Percentiles rank a stretch among this genome's conserved stretches.
Evolutionary conservation across 2,113 vertebrate species (phyloP).

Genomic region (Indri indri): DNA sequence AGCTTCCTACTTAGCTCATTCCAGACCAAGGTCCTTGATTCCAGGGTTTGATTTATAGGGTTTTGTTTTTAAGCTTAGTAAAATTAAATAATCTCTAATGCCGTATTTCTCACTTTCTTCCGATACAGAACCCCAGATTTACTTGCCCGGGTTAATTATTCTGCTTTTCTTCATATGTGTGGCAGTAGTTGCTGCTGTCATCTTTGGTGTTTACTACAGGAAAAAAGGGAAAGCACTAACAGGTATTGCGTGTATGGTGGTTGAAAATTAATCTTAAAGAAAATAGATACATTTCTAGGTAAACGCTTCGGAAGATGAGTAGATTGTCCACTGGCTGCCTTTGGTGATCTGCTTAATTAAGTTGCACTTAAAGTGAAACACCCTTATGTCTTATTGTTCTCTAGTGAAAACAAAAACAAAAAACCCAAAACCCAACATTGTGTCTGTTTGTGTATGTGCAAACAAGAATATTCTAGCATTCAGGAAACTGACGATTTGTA

Average conservation of each 20-base stretch:
- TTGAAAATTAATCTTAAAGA: not conserved
- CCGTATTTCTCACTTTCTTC: not conserved
- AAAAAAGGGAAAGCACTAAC: slow-evolving; percentile 85
- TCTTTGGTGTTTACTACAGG: slow-evolving; percentile 81
- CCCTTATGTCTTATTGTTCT: not conserved
- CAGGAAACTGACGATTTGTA: not conserved
- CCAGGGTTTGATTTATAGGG: not conserved
- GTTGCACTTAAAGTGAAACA: not conserved
- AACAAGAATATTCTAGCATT: not conserved
- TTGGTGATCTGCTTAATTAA: not conserved
- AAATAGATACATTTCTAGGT: not conserved
- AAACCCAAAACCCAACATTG: not conserved
- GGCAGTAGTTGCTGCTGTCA: slow-evolving; percentile 72
- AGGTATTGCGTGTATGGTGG: slow-evolving; percentile 72
- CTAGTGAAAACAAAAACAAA: not conserved
- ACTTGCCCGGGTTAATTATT: slow-evolving; percentile 79
- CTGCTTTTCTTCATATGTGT: slow-evolving; percentile 78
- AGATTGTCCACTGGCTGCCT: not conserved
- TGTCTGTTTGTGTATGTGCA: not conserved
- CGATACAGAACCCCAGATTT: slow-evolving; percentile 76
- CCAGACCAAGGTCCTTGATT: not conserved
- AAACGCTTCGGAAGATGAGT: not conserved
- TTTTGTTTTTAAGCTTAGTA: not conserved
- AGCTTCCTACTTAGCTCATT: too few relatives aligned
- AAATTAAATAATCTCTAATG: not conserved